Base-by-base conservation (phyloP, 2,113 vertebrate genomes). In the Plecturocebus donacophilus region DNA sequence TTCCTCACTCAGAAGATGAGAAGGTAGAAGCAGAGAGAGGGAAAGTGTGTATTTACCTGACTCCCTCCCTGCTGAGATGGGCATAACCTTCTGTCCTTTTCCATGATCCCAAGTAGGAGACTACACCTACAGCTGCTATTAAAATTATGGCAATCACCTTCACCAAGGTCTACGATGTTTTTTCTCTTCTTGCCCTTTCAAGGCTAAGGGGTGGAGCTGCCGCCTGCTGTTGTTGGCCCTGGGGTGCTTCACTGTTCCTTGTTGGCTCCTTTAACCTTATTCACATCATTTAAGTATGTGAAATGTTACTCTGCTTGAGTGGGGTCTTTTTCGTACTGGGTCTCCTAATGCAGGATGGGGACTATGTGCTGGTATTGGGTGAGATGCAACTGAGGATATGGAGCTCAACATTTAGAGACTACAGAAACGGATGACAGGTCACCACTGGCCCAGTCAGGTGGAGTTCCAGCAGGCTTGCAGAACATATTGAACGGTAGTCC, bases 141-240 rank as follows among this genome's bases (percentile, higher is more conserved):
- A 42, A 1, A 32, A 13, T 5, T 0, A 49, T 10, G 0, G 3
- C 12, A 23, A 5, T 58, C 6, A 14, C 32, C 17, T 4, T 86
- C 17, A 52, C 0, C 3, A n/a, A 14, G 1, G 2, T 47, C 42
- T 52, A 47, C 5, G 8, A 23, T 5, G 14, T 42, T 54, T 13
- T 20, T 11, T 12, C 11, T 45, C 7, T 87, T 58, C 4, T 87
- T 87, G 38, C 2, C 2, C 6, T 42, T 47, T 73, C 8, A 68
- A 64, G 35, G 40, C 3, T 85, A 38, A 56, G 12, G 6, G 23
- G 8, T 77, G 27, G 6, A 80, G 16, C 12, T 12, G 0, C 4
- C 45, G 2, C 3, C 8, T 52, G 14, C 1, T 68, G 0, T 66
- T 70, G 8, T 40, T 70, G 64, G 4, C 3, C 5, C 10, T 89